Percentiles rank a stretch among this genome's conserved stretches.
Evolutionary conservation across 2,888 invertebrate genomes (phyloP).

Genomic region (Oscheius sp.): DNA sequence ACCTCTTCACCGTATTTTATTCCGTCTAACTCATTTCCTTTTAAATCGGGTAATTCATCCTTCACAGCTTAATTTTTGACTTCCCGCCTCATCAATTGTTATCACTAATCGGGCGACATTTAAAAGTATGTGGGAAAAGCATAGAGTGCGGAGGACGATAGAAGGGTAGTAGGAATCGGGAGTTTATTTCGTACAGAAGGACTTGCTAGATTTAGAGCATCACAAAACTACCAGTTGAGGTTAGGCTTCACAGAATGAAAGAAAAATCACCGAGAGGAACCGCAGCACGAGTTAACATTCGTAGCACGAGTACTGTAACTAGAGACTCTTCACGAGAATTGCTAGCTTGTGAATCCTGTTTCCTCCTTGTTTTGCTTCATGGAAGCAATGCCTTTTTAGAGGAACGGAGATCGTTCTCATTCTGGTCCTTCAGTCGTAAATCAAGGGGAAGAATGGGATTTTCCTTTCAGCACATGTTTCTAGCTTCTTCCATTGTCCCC

Average conservation of each 20-base stretch:
- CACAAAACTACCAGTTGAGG: too few relatives aligned
- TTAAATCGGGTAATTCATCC: background rate
- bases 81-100: background rate
- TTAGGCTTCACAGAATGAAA: too few relatives aligned
- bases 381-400: background rate
- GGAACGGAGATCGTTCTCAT: background rate
- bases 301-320: too few relatives aligned
- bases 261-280: too few relatives aligned
- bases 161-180: background rate
- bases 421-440: background rate
- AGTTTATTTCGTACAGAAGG: background rate
- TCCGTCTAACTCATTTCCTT: too few relatives aligned
- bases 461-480: background rate
- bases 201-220: too few relatives aligned
- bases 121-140: too few relatives aligned
- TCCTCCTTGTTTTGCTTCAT: too few relatives aligned
- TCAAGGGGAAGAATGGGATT: background rate
- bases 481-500: background rate
- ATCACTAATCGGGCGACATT: background rate
- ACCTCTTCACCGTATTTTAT: too few relatives aligned
- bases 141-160: background rate
- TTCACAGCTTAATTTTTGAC: conserved; percentile 8
- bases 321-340: too few relatives aligned
- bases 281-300: too few relatives aligned
- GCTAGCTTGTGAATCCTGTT: too few relatives aligned